phyloP scores from a whole-genome alignment of 1,140 invertebrate species.

The Solenopsis fugax region DNA sequence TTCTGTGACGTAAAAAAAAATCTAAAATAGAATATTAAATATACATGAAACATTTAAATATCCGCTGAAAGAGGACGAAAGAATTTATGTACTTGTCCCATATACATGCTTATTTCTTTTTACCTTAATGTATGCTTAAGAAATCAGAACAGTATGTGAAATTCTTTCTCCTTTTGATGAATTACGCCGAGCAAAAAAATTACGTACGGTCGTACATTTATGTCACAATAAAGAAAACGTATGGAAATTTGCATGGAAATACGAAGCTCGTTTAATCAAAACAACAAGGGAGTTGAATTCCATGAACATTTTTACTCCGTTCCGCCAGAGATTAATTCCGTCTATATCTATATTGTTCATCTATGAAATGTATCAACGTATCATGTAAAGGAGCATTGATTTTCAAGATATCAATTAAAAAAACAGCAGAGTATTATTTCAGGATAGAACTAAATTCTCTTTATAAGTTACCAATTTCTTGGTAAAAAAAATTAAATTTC shows the following conservation, averaged over 20 bases:
- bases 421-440: not conserved
- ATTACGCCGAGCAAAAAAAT: slow-evolving; percentile 38
- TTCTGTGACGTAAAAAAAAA: not conserved
- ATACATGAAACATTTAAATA: not conserved
- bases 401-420: not conserved
- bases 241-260: slow-evolving; percentile 57
- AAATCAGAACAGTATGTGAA: slow-evolving; percentile 7
- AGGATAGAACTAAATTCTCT: not conserved
- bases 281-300: slow-evolving; percentile 45
- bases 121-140: slow-evolving; percentile 34
- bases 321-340: slow-evolving; percentile 38
- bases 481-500: not conserved
- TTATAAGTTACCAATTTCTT: not conserved
- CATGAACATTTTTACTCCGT: slow-evolving; percentile 33
- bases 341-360: slow-evolving; percentile 23
- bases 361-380: slow-evolving; percentile 10
- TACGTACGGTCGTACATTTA: slow-evolving; percentile 33
- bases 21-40: not conserved
- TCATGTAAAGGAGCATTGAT: not conserved
- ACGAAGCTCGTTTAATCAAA: slow-evolving; percentile 55
- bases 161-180: slow-evolving; percentile 39
- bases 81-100: slow-evolving; percentile 1
- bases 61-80: not conserved
- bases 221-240: slow-evolving; percentile 55
- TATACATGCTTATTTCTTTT: not conserved